Percentiles rank a stretch among this genome's conserved stretches.
Conservation (phyloP, 2,113 vertebrate genomes). For the Philantomba maxwellii region DNA sequence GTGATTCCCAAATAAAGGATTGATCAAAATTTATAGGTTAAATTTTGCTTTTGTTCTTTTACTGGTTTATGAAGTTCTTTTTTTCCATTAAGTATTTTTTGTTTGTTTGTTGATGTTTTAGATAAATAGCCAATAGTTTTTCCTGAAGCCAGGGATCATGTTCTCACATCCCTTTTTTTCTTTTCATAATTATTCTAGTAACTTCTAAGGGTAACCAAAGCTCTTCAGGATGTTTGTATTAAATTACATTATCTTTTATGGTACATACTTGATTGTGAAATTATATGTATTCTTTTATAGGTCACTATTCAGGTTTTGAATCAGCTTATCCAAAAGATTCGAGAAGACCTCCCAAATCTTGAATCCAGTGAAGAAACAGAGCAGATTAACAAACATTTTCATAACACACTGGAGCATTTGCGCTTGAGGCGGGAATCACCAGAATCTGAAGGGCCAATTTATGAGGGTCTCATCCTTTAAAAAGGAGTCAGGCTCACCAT, state of each 20-base stretch:
- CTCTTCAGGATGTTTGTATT: neutral
- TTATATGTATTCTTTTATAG: constrained; percentile 72
- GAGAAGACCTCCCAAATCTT: constrained; percentile 96
- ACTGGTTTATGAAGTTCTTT: neutral
- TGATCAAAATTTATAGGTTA: neutral
- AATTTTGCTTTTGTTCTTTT: neutral
- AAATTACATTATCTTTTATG: neutral
- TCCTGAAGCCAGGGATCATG: neutral
- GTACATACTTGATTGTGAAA: neutral
- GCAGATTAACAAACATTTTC: constrained; percentile 99
- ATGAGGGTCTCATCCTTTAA: constrained; percentile 90
- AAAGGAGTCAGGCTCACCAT: constrained; percentile 40
- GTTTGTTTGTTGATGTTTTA: neutral
- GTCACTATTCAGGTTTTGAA: constrained; percentile 98
- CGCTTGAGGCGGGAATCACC: constrained; percentile 94
- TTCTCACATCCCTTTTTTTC: neutral
- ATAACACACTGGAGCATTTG: constrained; percentile 98
- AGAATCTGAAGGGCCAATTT: constrained; percentile 93
- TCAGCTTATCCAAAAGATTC: constrained; percentile 98
- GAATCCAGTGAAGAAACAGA: constrained; percentile 98
- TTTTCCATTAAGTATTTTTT: neutral
- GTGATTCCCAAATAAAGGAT: neutral
- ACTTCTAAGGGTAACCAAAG: neutral
- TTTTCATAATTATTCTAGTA: neutral
- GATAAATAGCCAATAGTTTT: neutral